Percentiles rank a stretch among this genome's conserved stretches.
Conservation (phyloP, 2,113 vertebrate genomes). For the Lutjanus erythropterus region DNA sequence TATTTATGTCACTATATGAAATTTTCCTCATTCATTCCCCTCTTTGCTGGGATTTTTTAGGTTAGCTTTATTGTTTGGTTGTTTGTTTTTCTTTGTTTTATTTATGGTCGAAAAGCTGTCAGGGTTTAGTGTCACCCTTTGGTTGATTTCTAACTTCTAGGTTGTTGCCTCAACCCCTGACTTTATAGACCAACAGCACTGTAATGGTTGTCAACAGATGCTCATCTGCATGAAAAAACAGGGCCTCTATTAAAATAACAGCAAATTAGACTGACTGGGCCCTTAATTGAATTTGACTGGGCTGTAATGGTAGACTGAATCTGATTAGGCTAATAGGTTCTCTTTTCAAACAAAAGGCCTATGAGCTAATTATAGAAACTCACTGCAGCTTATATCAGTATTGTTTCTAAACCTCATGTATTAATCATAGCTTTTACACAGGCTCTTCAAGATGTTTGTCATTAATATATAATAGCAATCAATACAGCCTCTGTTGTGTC, state of each 20-base stretch:
- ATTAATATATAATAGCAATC: neutral
- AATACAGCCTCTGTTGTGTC: neutral
- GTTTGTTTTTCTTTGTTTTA: neutral
- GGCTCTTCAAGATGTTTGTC: neutral
- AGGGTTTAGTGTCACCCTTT: neutral
- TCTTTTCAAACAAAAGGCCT: neutral
- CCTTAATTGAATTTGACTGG: constrained; percentile 10
- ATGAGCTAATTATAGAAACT: neutral
- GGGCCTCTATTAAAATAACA: constrained; percentile 14
- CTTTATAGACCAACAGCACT: neutral
- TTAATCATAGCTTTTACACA: neutral
- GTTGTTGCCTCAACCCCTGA: neutral
- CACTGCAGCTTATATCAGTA: neutral
- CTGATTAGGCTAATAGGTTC: constrained; percentile 20
- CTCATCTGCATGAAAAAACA: constrained; percentile 12
- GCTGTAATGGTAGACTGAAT: constrained; percentile 16
- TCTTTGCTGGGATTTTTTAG: too few relatives aligned
- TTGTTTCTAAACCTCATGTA: neutral
- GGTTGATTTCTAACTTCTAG: neutral
- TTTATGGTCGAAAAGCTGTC: neutral
- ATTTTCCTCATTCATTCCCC: too few relatives aligned
- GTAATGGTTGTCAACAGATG: neutral
- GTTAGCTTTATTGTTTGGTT: too few relatives aligned
- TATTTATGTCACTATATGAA: too few relatives aligned
- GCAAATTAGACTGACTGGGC: neutral